Evolutionary conservation across 1,140 invertebrate genomes (phyloP), one percentile per base, ranked within the genome.

Genomic region (Tetragonula clypearis): DNA sequence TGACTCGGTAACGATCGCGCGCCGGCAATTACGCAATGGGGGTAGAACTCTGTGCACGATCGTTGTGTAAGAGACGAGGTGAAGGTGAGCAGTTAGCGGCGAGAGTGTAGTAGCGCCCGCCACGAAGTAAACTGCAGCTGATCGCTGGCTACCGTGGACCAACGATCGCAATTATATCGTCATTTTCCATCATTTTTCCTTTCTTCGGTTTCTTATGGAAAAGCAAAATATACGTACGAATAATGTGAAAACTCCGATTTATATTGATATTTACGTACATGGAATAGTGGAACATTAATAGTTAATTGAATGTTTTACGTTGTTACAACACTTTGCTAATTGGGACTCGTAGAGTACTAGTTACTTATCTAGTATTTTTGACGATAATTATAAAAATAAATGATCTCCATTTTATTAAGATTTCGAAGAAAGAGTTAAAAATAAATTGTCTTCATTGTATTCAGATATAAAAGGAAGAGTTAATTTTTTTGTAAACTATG

Each of bases 1-100:
- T 78, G 87, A 90, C 90, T 91, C 87, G 80, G 84, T 90, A 90
- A 91, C 87, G 85, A 88, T 91, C 81, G 89, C 82, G 82, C 82
- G 60, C 35, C 79, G 62, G 72, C 60, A 76, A 90, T 91, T 91
- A 91, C 84, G 88, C 88, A 91, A 91, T 78, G 86, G 88, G 82
- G 87, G 86, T 88, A 88, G 87, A 88, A 90, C 86, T 86, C 86
- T 86, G 79, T 86, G 79, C 79, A 62, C 83, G 81, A 89, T 90
- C 82, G 90, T 91, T 91, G 90, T 87, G 90, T 91, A 91, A 91
- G 83, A 91, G 90, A 89, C 85, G 88, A 91, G 90, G 90, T 91
- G 90, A 91, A 91, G 90, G 90, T 91, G 90, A 91, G 89, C 88
- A 85, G 87, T 88, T 69, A 87, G 73, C 80, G 49, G 82, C 83